Evolutionary conservation across 2,797 vertebrate species (phyloP), one percentile per base, ranked within the genome.

Genomic region (Sorex maritimensis): DNA sequence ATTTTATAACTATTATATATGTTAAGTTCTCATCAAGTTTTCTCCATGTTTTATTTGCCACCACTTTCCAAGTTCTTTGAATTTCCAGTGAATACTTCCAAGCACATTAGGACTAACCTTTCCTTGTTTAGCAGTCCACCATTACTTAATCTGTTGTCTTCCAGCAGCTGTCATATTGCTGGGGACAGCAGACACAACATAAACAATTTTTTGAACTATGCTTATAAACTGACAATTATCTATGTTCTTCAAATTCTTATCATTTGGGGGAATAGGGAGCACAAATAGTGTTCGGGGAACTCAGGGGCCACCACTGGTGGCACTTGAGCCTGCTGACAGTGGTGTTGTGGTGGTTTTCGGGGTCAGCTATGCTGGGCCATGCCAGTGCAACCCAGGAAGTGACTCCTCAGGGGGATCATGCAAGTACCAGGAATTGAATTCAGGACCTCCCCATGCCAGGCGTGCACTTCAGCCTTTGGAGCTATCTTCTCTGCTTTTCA

Each of bases 201-300:
- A 96, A 95, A 86, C 93, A 92, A 90, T 81, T 91, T 84, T 95
- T 82, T 92, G 88, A 90, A 78, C 93, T 95, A 93, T 90, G 92
- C n/a, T 23, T 90, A 61, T 19, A 61, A 61, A 61, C 21, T 15
- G 15, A 61, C 21, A 95, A 95, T 95, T 61, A 84, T 75, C 87
- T 81, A 94, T 30, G 30, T 86, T 95, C 93, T 95, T 90, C 73
- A 93, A 81, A 65, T 41, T 61, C 58, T 23, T 61, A 61, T 61
- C 21, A 61, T 61, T 61, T 61, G 58, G 21, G 19, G 58, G 49
- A 52, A 21, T 17, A 21, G 58, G 19, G 17, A 7, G 21, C 58
- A 61, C 21, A 61, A 21, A 61, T 21, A 61, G 17, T 21, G 19
- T 23, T 61, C 19, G 21, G 21, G 17, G 58, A 61, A 19, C 17